Percentiles rank a stretch among this genome's conserved stretches.
Evolutionary conservation across 2,113 vertebrate species (phyloP).

Genomic region (Zosterops hypoxanthus): DNA sequence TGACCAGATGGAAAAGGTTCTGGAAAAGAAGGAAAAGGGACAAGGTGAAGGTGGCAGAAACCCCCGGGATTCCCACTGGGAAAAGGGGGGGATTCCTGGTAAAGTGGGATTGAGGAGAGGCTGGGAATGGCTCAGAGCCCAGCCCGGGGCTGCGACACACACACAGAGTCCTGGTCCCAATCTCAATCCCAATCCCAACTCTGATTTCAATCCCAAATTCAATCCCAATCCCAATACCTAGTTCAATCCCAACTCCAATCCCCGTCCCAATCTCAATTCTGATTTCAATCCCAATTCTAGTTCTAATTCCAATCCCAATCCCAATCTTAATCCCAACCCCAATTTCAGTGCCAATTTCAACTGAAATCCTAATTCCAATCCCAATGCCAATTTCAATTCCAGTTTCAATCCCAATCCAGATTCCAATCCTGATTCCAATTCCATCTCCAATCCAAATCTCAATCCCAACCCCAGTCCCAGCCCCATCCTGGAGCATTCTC

Average conservation of each 20-base stretch:
- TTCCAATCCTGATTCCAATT: accelerated
- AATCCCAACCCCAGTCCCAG: no score
- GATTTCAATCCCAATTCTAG: accelerated
- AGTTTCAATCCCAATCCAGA: accelerated
- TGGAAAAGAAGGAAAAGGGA: slow-evolving; percentile 70
- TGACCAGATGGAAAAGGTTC: slow-evolving; percentile 95
- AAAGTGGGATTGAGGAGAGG: no score
- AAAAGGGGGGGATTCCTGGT: neutral
- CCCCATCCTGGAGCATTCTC: no score
- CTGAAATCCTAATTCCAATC: neutral
- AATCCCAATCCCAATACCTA: accelerated
- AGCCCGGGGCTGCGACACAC: neutral
- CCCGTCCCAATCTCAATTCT: neutral
- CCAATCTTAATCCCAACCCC: neutral
- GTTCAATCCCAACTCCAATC: no score
- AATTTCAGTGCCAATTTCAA: no score
- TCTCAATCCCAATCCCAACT: neutral
- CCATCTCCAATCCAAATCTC: no score
- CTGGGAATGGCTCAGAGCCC: neutral
- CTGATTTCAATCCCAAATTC: no score
- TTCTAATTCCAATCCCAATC: accelerated
- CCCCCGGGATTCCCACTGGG: neutral
- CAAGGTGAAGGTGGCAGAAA: accelerated
- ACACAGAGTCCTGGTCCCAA: accelerated
- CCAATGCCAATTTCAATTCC: accelerated